Base-by-base conservation (phyloP, 2,113 vertebrate species). In the Eurystomus gularis region DNA sequence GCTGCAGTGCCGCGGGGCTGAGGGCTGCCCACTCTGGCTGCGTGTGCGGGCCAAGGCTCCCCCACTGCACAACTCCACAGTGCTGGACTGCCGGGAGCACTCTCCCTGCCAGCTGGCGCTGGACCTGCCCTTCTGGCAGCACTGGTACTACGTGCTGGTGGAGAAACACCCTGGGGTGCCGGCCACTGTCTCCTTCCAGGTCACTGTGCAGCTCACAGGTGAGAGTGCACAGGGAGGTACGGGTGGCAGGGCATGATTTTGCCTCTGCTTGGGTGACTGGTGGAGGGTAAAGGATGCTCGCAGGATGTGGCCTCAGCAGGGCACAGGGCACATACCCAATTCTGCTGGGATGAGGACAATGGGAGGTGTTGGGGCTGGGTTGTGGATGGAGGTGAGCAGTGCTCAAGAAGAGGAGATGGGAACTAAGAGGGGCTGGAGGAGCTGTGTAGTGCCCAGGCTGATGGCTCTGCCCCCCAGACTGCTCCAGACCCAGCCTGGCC, bases 81-180 rank as follows among this genome's bases (percentile, higher is more conserved):
- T 98, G 10, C 94, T 98, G 83, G 98, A 99, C 98, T 99, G 99
- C 97, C 97, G 98, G 82, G 98, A 98, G 77, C 97, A 97, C 31
- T 60, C 87, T 8, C 96, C 97, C 39, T 99, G 99, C 95, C 98
- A 98, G 88, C 97, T 99, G 93, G 98, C 98, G 26, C 95, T 99
- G 73, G 96, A 98, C 2, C 96, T 99, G 54, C 99, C 99, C 31
- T 98, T 98, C 90, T 99, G 99, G 99, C 99, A 99, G 66, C 98
- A 99, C 84, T 99, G 99, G 99, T 99, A 99, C 98, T 99, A 99
- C 10, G 98, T 99, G 93, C 98, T 99, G 75, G 98, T 99, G 97
- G 99, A 99, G 97, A 98, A 98, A 88, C 98, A 98, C 85, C 97
- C 98, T 2, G 98, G 98, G 11, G 93, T 93, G 42, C 98, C 96